Percentiles rank a stretch among this genome's conserved stretches.
phyloP scores from a whole-genome alignment of 53 echinoderm and acorn worm genomes.

The Temnopleurus reevesii region DNA sequence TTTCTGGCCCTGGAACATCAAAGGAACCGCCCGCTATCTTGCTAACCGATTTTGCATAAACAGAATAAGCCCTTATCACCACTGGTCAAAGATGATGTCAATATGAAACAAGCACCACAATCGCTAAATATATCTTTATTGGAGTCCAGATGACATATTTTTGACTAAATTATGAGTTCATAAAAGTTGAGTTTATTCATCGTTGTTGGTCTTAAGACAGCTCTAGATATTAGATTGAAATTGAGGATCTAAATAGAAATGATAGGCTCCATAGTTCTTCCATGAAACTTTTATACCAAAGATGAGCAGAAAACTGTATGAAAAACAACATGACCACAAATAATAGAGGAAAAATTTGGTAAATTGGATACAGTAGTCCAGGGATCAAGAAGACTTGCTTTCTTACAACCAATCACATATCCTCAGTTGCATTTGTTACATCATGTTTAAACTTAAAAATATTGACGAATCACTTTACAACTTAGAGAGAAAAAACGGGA shows the following conservation, averaged over 20 bases:
- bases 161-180: constrained; percentile 2
- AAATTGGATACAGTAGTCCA: too few relatives aligned
- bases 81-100: constrained; percentile 23
- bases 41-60: constrained; percentile 31
- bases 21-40: constrained; percentile 48
- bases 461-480: neutral
- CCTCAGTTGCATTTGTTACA: neutral
- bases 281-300: neutral
- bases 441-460: neutral
- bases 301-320: neutral
- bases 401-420: neutral
- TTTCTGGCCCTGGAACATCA: neutral
- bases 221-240: neutral
- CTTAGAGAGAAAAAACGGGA: neutral
- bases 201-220: too few relatives aligned
- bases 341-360: neutral
- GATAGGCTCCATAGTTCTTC: neutral
- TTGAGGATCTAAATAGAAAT: neutral
- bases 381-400: neutral
- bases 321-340: neutral
- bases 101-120: neutral
- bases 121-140: neutral
- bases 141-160: neutral
- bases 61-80: constrained; percentile 14
- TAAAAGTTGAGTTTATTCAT: too few relatives aligned